Conservation (phyloP, 2,113 vertebrate species). For the Hepsetus odoe region DNA sequence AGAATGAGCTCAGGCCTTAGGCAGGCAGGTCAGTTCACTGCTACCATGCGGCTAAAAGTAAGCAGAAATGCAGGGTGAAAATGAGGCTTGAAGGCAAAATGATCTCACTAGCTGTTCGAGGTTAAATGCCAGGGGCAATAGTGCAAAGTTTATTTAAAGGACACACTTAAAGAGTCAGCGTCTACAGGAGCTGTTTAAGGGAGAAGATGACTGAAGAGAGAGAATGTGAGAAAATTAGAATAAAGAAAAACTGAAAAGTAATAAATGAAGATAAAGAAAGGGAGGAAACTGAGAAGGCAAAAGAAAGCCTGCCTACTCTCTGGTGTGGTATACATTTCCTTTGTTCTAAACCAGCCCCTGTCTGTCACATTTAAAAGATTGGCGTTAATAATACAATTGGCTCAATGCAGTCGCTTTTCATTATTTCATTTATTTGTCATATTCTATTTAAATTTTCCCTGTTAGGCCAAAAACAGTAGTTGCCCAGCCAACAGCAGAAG, state of each 20-base stretch:
- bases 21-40: slow-evolving; percentile 33
- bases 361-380: slow-evolving; percentile 38
- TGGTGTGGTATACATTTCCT: neutral
- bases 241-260: neutral
- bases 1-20: slow-evolving; percentile 20
- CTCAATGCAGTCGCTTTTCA: slow-evolving; percentile 56
- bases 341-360: slow-evolving; percentile 37
- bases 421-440: slow-evolving; percentile 61
- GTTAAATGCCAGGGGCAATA: slow-evolving; percentile 55
- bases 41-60: slow-evolving; percentile 25
- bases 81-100: neutral
- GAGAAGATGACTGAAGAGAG: neutral
- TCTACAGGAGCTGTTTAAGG: neutral
- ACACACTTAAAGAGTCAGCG: neutral
- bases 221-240: neutral
- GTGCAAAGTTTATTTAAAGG: slow-evolving; percentile 40
- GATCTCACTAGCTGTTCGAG: slow-evolving; percentile 37
- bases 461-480: slow-evolving; percentile 67
- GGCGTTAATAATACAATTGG: slow-evolving; percentile 51
- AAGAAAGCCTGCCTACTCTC: neutral
- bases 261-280: neutral
- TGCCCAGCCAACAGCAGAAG: slow-evolving; percentile 67
- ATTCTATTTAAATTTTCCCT: slow-evolving; percentile 60
- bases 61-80: slow-evolving; percentile 37
- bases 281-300: neutral